phyloP scores from a whole-genome alignment of 2,888 invertebrate genomes.

The Campaea margaritaria region DNA sequence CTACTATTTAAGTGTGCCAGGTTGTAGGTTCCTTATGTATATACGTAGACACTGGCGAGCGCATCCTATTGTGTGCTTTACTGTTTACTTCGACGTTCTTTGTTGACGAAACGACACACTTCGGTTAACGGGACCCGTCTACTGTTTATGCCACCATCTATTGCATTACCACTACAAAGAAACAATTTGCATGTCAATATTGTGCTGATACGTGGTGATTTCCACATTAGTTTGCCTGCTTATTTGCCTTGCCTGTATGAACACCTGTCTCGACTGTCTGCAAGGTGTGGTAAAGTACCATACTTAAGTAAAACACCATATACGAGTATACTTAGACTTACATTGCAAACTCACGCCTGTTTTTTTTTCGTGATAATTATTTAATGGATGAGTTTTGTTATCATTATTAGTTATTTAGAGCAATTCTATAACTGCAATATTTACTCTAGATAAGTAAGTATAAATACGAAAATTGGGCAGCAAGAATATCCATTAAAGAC shows the following conservation, averaged over 20 bases:
- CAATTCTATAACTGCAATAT: too few relatives aligned
- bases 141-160: conserved; percentile 57
- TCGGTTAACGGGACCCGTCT: conserved; percentile 57
- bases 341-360: too few relatives aligned
- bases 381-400: too few relatives aligned
- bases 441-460: neutral
- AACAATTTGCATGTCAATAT: conserved; percentile 64
- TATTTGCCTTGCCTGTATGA: conserved; percentile 18
- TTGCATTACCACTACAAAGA: conserved; percentile 56
- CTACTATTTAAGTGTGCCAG: neutral
- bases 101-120: conserved; percentile 62
- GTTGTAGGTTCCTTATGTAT: conserved; percentile 12
- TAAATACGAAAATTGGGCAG: too few relatives aligned
- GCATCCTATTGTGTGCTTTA: conserved; percentile 41
- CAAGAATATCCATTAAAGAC: neutral
- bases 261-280: conserved; percentile 15
- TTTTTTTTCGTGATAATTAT: too few relatives aligned
- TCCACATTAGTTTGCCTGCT: conserved; percentile 27
- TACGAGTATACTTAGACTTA: too few relatives aligned
- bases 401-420: too few relatives aligned
- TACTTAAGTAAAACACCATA: too few relatives aligned
- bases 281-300: too few relatives aligned
- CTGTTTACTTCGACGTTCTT: conserved; percentile 52
- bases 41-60: conserved; percentile 20
- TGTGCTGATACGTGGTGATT: conserved; percentile 45